phyloP scores from a whole-genome alignment of 2,113 vertebrate species.

The Jacana jacana region DNA sequence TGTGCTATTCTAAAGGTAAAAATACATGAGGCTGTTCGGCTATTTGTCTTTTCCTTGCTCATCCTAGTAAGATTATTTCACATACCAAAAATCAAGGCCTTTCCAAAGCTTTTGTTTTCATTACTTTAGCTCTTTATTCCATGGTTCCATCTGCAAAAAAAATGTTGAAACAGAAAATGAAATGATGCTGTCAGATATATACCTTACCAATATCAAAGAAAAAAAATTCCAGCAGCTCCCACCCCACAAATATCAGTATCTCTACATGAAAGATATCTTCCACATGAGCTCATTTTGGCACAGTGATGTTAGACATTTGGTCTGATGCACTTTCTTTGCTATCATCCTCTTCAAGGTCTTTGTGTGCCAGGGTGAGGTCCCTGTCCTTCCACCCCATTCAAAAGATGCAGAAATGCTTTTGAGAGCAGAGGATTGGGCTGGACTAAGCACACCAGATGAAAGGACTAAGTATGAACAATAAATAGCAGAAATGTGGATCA shows the following conservation, averaged over 20 bases:
- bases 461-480: neutral
- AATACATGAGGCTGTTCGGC: neutral
- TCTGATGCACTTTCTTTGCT: neutral
- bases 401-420: neutral
- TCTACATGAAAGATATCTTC: neutral
- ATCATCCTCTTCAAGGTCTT: neutral
- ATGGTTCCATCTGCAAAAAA: neutral
- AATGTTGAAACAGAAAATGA: neutral
- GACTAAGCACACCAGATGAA: neutral
- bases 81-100: neutral
- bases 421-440: neutral
- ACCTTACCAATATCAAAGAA: neutral
- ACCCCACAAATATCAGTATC: neutral
- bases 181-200: neutral
- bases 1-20: neutral
- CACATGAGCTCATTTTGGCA: neutral
- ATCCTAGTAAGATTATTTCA: neutral
- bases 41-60: neutral
- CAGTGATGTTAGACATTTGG: neutral
- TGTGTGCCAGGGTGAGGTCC: neutral
- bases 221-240: neutral
- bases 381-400: neutral
- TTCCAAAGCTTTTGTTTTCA: neutral
- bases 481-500: neutral
- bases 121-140: neutral